A percentile compares a stretch with the other conserved stretches of the same genome.
These are phyloP conservation scores for Sphenodon punctatus DNA, from an alignment of 2,797 vertebrate species.

Conservation along the genomic window DNA sequence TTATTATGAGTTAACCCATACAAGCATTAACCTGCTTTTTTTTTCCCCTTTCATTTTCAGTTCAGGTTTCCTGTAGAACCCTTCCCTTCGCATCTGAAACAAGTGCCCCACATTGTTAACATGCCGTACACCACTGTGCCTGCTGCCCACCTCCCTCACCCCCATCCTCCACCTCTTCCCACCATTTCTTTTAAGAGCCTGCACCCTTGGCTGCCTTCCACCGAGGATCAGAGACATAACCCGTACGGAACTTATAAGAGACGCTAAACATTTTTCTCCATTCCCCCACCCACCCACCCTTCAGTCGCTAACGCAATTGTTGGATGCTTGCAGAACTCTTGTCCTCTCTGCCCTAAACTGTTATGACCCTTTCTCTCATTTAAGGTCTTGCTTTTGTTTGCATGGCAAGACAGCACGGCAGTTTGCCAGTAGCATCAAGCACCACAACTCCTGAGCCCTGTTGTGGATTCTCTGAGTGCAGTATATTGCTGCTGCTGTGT, in stretches of 20 bases:
- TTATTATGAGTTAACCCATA: slow-evolving; percentile 67
- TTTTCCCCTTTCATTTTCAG: slow-evolving; percentile 92
- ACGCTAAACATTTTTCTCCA: not conserved
- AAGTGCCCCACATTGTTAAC: slow-evolving; percentile 71
- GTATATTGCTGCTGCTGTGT: not conserved
- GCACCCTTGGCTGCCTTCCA: slow-evolving; percentile 22
- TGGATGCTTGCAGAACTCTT: not conserved
- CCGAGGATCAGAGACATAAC: slow-evolving; percentile 39
- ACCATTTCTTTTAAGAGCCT: slow-evolving; percentile 39
- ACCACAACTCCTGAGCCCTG: not conserved
- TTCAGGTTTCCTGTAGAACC: slow-evolving; percentile 94
- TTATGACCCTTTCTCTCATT: not conserved
- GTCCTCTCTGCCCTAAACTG: not conserved
- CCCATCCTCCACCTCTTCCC: slow-evolving; percentile 57
- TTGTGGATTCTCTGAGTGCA: accelerated
- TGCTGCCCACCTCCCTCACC: slow-evolving; percentile 65
- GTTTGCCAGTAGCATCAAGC: not conserved
- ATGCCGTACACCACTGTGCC: slow-evolving; percentile 57
- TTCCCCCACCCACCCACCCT: no score
- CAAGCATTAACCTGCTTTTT: slow-evolving; percentile 87
- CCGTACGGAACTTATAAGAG: slow-evolving; percentile 10
- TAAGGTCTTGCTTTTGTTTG: not conserved
- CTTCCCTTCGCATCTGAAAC: slow-evolving; percentile 87
- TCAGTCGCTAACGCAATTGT: no score
- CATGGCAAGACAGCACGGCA: not conserved